Conservation (phyloP, 2,113 vertebrate species). For the Eretmochelys imbricata region DNA sequence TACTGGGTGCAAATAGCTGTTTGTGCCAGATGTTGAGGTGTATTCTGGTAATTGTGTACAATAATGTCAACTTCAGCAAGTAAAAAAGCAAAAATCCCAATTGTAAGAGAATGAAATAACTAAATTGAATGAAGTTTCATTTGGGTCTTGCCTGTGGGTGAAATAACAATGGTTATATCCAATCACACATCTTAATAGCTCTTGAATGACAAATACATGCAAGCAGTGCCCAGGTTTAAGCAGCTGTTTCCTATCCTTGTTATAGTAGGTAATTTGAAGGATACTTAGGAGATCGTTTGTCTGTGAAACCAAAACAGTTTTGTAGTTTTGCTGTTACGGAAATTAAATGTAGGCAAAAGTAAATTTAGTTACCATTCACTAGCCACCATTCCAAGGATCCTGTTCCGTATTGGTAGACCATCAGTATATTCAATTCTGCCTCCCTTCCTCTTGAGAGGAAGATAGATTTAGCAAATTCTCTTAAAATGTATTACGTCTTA, state of each 20-base stretch:
- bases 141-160: background rate
- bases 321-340: background rate
- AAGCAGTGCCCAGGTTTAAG: background rate
- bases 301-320: background rate
- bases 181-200: background rate
- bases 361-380: background rate
- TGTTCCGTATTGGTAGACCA: background rate
- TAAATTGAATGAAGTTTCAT: background rate
- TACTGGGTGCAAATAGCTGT: background rate
- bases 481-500: background rate
- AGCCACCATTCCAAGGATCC: background rate
- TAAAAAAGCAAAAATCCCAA: background rate
- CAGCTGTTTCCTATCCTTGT: background rate
- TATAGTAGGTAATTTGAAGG: background rate
- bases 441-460: background rate
- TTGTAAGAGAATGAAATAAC: background rate
- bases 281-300: background rate
- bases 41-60: background rate
- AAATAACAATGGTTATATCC: background rate
- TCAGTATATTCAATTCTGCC: no score
- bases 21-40: background rate
- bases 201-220: background rate
- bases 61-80: background rate
- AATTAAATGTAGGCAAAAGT: background rate
- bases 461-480: fast-evolving